Conservation (phyloP, 2,888 invertebrate genomes). For the Argyra leucocephala region DNA sequence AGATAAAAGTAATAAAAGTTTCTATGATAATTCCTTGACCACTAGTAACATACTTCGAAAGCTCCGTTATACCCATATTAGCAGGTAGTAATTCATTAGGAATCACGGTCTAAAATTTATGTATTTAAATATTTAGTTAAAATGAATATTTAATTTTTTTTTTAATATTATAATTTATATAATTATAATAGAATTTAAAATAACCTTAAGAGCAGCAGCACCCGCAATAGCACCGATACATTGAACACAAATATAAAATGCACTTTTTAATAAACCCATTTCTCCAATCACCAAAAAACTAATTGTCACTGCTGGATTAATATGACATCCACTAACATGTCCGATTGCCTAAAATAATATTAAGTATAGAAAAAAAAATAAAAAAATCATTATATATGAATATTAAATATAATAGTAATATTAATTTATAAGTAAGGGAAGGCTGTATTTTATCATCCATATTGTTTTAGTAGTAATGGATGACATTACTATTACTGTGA, state of each 20-base stretch:
- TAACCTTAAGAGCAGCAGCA: conserved; percentile 63
- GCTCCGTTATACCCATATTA: conserved; percentile 55
- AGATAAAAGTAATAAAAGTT: conserved; percentile 72
- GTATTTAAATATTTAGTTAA: not conserved
- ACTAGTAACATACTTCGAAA: conserved; percentile 49
- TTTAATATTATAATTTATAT: too few species aligned
- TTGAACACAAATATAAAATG: conserved; percentile 74
- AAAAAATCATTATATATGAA: too few species aligned
- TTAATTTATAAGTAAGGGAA: too few species aligned
- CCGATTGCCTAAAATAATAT: conserved; percentile 61
- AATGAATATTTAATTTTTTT: conserved; percentile 10
- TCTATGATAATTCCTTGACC: conserved; percentile 76
- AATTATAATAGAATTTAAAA: not conserved
- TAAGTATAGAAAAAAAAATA: too few species aligned
- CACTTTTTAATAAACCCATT: conserved; percentile 65
- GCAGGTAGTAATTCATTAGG: conserved; percentile 46
- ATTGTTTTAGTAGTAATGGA: too few species aligned
- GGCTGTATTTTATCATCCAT: too few species aligned
- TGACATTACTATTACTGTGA: too few species aligned
- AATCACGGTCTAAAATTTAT: conserved; percentile 38
- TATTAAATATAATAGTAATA: too few species aligned
- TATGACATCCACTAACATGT: conserved; percentile 81
- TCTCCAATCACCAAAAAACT: conserved; percentile 74
- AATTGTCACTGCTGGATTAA: conserved; percentile 84
- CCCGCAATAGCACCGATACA: conserved; percentile 72